Evolutionary conservation across 2,113 vertebrate species (phyloP).

Genomic region (Microcebus jonahi): DNA sequence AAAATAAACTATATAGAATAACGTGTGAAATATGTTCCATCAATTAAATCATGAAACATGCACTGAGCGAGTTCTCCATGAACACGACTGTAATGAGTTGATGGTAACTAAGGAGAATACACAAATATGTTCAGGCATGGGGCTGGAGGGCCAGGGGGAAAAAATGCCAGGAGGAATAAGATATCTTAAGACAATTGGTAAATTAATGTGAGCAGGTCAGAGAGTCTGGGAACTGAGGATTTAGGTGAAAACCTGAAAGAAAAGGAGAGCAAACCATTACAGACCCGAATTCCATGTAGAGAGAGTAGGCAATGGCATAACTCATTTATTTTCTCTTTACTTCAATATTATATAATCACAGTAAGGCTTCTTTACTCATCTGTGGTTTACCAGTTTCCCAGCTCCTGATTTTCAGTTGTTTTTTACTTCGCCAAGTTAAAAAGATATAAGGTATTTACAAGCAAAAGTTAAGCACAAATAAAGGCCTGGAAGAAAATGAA

Average conservation of each 20-base stretch:
- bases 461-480: not conserved
- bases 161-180: not conserved
- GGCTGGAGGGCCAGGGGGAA: fast-evolving
- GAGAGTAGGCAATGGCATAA: not conserved
- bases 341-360: not conserved
- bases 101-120: not conserved
- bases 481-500: not conserved
- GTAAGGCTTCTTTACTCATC: not conserved
- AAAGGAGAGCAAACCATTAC: not conserved
- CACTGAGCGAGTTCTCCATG: not conserved
- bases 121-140: not conserved
- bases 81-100: not conserved
- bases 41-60: not conserved
- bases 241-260: not conserved
- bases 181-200: not conserved
- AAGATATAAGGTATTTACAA: not conserved
- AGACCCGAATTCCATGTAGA: not conserved
- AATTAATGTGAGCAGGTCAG: not conserved
- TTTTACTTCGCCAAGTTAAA: not conserved
- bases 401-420: not conserved
- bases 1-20: not conserved
- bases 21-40: not conserved
- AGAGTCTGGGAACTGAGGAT: not conserved
- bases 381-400: not conserved
- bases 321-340: not conserved